Evolutionary conservation across 2,797 vertebrate genomes (phyloP).

Genomic region (Caiman crocodilus): DNA sequence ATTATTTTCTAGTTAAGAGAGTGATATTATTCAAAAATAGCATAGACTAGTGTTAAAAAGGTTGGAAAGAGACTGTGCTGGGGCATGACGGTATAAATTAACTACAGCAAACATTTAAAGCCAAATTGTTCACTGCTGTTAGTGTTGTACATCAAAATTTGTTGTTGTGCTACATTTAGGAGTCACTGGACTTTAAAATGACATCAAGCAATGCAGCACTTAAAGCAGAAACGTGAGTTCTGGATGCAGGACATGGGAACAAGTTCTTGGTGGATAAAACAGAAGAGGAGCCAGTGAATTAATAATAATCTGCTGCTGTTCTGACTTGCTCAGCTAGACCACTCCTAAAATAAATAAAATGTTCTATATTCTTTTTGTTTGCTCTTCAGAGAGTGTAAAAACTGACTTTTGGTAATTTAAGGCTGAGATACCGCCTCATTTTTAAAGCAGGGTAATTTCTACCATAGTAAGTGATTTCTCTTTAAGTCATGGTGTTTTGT

Average conservation of each 20-base stretch:
- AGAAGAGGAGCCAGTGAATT: neutral
- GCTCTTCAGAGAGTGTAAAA: neutral
- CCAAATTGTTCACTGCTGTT: neutral
- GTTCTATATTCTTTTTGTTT: neutral
- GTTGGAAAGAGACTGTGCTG: neutral
- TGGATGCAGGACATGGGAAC: neutral
- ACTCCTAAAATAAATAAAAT: neutral
- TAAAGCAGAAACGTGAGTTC: neutral
- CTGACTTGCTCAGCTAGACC: neutral
- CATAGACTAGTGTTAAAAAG: neutral
- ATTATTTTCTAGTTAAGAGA: neutral
- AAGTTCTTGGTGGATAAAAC: neutral
- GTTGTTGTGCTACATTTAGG: constrained; percentile 30
- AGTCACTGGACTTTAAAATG: constrained; percentile 12
- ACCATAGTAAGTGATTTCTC: neutral
- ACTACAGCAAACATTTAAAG: constrained; percentile 49
- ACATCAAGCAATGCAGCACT: neutral
- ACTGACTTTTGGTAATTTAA: neutral
- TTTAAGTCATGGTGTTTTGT: neutral
- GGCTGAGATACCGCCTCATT: neutral
- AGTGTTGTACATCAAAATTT: constrained; percentile 20
- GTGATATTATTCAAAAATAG: neutral
- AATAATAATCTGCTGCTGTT: neutral
- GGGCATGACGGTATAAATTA: neutral
- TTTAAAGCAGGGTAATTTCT: neutral